Percentiles rank a stretch among this genome's conserved stretches.
phyloP scores from a whole-genome alignment of 2,888 invertebrate species.

The Tipula vernalis region DNA sequence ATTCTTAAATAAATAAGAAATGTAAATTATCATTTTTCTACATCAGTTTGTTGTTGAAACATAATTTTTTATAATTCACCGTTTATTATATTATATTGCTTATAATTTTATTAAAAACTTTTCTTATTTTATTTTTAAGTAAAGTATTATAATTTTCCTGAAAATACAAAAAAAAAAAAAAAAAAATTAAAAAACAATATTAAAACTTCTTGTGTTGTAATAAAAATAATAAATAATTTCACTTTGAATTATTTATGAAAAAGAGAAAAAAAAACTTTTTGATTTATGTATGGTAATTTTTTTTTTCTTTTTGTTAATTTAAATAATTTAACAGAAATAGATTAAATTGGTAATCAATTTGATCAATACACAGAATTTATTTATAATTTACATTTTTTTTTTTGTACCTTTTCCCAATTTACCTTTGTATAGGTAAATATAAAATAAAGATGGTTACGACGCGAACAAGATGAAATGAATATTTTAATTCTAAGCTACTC shows the following conservation, averaged over 20 bases:
- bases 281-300: background rate
- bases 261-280: background rate
- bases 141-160: background rate
- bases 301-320: background rate
- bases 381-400: background rate
- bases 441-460: background rate
- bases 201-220: background rate
- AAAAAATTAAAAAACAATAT: no score
- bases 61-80: background rate
- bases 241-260: background rate
- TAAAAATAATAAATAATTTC: background rate
- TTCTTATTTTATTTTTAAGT: background rate
- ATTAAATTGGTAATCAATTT: background rate
- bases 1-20: background rate
- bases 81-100: background rate
- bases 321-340: constrained; percentile 4
- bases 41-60: background rate
- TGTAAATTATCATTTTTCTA: background rate
- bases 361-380: background rate
- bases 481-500: background rate
- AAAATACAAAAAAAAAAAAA: background rate
- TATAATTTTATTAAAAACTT: background rate
- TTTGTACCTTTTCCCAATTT: background rate
- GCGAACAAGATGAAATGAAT: background rate
- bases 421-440: background rate